phyloP scores from a whole-genome alignment of 2,113 vertebrate genomes.

The Poeciliopsis retropinna region DNA sequence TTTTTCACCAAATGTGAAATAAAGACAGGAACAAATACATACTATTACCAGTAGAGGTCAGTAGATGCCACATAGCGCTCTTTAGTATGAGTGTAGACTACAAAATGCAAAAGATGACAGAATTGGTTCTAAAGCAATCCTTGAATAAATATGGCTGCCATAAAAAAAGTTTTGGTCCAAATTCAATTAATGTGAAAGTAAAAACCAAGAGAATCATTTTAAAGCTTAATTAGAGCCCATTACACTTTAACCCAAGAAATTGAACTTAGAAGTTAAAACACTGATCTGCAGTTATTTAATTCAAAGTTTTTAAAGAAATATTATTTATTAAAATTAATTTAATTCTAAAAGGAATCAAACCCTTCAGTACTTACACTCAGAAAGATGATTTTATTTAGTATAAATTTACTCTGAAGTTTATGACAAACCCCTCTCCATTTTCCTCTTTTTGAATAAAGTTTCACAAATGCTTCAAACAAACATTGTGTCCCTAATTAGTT shows the following conservation, averaged over 20 bases:
- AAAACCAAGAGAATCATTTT: background rate
- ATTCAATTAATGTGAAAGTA: background rate
- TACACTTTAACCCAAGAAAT: background rate
- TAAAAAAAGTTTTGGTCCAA: background rate
- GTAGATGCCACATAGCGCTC: background rate
- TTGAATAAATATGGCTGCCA: too few relatives aligned
- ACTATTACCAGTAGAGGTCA: constrained; percentile 42
- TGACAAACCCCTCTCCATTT: too few relatives aligned
- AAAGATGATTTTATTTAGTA: background rate
- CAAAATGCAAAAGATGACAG: too few relatives aligned
- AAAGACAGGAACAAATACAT: background rate
- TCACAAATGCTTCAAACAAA: background rate
- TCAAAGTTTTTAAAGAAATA: too few relatives aligned
- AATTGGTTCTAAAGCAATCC: background rate
- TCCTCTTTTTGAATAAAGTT: background rate
- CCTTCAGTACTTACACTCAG: too few relatives aligned
- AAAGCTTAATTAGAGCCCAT: background rate
- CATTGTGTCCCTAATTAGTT: background rate
- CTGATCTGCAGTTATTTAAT: too few relatives aligned
- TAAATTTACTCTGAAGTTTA: background rate
- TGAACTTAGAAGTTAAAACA: background rate
- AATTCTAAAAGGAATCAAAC: too few relatives aligned
- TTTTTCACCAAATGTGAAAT: background rate
- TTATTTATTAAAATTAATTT: too few relatives aligned
- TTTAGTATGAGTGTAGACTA: too few relatives aligned